These are phyloP conservation scores for Ophion ellenae DNA, from an alignment of 2,888 invertebrate species.

Conservation along the genomic window DNA sequence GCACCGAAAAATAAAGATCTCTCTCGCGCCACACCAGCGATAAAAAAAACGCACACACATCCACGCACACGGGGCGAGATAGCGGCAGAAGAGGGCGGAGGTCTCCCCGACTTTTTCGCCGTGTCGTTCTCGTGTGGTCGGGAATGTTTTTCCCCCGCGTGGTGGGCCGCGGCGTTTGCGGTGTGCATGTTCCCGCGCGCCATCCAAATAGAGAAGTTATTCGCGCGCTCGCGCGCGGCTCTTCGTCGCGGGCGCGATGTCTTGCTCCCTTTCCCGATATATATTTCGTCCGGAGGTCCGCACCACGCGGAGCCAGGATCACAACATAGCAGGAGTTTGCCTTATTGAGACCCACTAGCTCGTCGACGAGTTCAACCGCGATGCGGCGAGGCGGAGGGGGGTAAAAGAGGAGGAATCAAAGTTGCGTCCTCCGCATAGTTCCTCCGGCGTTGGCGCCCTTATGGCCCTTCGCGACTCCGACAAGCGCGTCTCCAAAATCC, in stretches of 20 bases:
- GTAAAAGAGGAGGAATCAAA: neutral
- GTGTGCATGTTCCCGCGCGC: constrained; percentile 52
- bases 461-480: constrained; percentile 50
- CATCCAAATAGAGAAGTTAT: constrained; percentile 66
- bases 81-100: neutral
- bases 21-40: constrained; percentile 22
- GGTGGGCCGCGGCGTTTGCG: constrained; percentile 49
- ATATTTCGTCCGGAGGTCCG: constrained; percentile 32
- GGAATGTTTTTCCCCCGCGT: constrained; percentile 57
- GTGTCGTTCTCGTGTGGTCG: constrained; percentile 11
- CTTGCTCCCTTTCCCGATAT: constrained; percentile 61
- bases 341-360: constrained; percentile 72
- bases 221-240: constrained; percentile 9
- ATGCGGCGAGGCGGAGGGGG: neutral
- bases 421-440: neutral
- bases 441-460: constrained; percentile 56
- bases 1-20: constrained; percentile 56
- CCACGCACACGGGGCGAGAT: neutral
- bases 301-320: neutral
- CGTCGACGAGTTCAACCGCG: constrained; percentile 8
- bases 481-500: constrained; percentile 72
- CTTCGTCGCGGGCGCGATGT: constrained; percentile 46
- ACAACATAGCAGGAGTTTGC: constrained; percentile 39
- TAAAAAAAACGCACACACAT: neutral
- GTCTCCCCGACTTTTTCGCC: constrained; percentile 35